Percentiles rank a stretch among this genome's conserved stretches.
phyloP scores from a whole-genome alignment of 2,888 invertebrate genomes.

The Drosophila lacicola region DNA sequence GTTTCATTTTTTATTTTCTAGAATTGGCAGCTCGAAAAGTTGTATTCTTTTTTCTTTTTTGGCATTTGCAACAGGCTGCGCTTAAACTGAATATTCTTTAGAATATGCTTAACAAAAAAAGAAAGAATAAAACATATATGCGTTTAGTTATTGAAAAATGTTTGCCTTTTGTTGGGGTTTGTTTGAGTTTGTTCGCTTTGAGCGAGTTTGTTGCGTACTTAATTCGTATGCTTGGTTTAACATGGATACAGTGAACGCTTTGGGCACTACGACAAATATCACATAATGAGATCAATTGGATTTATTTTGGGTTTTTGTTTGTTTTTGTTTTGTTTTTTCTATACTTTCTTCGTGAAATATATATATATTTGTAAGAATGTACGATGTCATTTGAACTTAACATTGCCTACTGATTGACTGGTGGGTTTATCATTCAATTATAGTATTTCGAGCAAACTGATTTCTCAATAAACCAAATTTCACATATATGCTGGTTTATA shows the following conservation, averaged over 20 bases:
- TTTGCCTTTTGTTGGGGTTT: conserved; percentile 23
- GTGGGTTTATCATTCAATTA: conserved; percentile 53
- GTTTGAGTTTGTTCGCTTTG: conserved; percentile 52
- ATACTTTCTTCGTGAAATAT: conserved; percentile 17
- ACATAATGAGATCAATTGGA: conserved; percentile 83
- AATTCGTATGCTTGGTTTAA: conserved; percentile 53
- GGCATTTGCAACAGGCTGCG: conserved; percentile 13
- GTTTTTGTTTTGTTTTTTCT: conserved; percentile 1
- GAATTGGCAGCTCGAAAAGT: conserved; percentile 56
- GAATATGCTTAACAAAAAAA: conserved; percentile 5
- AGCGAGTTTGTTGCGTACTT: conserved; percentile 52
- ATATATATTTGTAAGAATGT: conserved; percentile 49
- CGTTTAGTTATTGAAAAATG: conserved; percentile 8
- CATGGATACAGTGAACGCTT: conserved; percentile 72
- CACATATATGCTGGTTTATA: not conserved
- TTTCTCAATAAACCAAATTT: conserved; percentile 10
- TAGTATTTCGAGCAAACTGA: conserved; percentile 33
- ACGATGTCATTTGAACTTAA: conserved; percentile 61
- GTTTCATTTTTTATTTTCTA: conserved; percentile 10
- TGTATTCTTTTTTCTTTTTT: conserved; percentile 23
- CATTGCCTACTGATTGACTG: conserved; percentile 48
- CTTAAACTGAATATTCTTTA: conserved; percentile 1
- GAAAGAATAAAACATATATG: conserved; percentile 6
- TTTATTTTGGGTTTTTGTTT: conserved; percentile 66
- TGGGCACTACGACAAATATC: conserved; percentile 81